Evolutionary conservation across 2,797 vertebrate genomes (phyloP).

Genomic region (Sternarchorhynchus goeldii): DNA sequence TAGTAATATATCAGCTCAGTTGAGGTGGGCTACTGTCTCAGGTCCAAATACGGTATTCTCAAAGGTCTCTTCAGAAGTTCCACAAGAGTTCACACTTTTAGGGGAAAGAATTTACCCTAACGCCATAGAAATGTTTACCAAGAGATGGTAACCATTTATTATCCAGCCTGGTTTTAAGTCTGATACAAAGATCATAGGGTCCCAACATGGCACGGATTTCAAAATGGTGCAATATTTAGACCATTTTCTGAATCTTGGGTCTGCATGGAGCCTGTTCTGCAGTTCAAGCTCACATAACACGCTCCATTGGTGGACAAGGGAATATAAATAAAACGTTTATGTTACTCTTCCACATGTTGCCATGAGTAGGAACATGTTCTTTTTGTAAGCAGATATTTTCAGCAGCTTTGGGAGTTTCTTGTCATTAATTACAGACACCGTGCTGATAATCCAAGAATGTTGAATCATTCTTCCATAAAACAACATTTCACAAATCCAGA

Average conservation of each 20-base stretch:
- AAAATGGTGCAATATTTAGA: slow-evolving; percentile 54
- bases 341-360: slow-evolving; percentile 37
- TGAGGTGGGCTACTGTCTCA: slow-evolving; percentile 45
- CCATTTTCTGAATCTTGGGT: slow-evolving; percentile 47
- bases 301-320: slow-evolving; percentile 35
- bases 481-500: not conserved
- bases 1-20: slow-evolving; percentile 54
- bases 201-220: slow-evolving; percentile 44
- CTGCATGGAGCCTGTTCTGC: slow-evolving; percentile 32
- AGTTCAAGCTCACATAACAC: slow-evolving; percentile 45
- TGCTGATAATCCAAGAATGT: slow-evolving; percentile 1
- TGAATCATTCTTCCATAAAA: slow-evolving; percentile 13
- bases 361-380: slow-evolving; percentile 36
- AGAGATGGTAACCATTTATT: slow-evolving; percentile 51
- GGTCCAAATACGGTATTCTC: slow-evolving; percentile 54
- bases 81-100: slow-evolving; percentile 52
- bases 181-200: slow-evolving; percentile 32
- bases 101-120: slow-evolving; percentile 31
- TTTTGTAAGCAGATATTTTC: slow-evolving; percentile 29
- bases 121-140: slow-evolving; percentile 43
- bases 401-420: slow-evolving; percentile 34
- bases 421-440: slow-evolving; percentile 34
- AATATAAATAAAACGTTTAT: slow-evolving; percentile 39
- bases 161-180: slow-evolving; percentile 47
- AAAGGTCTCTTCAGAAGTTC: slow-evolving; percentile 37